Evolutionary conservation across 2,113 vertebrate species (phyloP).

Genomic region (Rhombomys opimus): DNA sequence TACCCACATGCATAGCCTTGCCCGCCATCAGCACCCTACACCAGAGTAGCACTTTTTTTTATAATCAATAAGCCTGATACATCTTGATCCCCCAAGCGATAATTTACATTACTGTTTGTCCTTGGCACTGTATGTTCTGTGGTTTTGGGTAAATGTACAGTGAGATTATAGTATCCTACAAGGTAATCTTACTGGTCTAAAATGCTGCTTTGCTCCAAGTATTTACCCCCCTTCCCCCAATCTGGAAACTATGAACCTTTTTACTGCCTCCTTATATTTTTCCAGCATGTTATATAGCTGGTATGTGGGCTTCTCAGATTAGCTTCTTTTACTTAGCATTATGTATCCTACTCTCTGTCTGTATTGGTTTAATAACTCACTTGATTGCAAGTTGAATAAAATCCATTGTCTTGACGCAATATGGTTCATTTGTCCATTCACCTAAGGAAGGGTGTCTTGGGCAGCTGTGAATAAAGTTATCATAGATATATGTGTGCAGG

Average conservation of each 20-base stretch:
- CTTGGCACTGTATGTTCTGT: not conserved
- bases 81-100: not conserved
- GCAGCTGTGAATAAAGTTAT: not conserved
- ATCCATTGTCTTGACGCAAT: not conserved
- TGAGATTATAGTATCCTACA: not conserved
- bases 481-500: not conserved
- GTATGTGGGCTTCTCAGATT: not conserved
- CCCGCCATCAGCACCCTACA: not conserved
- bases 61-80: not conserved
- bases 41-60: not conserved
- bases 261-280: not conserved
- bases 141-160: not conserved
- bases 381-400: not conserved
- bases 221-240: not conserved
- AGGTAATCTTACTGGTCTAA: not conserved
- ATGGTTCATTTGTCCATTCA: not conserved
- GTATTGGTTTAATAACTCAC: not conserved
- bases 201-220: not conserved
- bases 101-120: not conserved
- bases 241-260: not conserved
- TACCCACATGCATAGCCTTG: accelerated
- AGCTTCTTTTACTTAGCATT: not conserved
- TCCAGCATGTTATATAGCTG: not conserved
- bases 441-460: not conserved
- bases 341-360: not conserved